A percentile compares a stretch with the other conserved stretches of the same genome.
phyloP scores from a whole-genome alignment of 2,888 invertebrate genomes.

The Tipula helvola region DNA sequence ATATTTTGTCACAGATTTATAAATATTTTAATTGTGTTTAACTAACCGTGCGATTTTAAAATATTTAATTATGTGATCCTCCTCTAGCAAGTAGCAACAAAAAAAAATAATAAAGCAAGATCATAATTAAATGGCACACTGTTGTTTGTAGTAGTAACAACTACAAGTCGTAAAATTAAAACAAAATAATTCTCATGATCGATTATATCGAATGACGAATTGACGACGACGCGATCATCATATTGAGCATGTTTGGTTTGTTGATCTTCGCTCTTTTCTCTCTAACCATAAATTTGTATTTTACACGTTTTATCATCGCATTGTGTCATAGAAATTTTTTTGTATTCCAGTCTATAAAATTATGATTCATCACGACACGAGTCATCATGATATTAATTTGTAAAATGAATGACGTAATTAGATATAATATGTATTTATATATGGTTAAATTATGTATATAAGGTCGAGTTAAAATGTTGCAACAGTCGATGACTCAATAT shows the following conservation, averaged over 20 bases:
- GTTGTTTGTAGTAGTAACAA: no score
- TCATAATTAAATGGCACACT: neutral
- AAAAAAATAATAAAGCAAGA: neutral
- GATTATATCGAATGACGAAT: neutral
- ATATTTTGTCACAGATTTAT: neutral
- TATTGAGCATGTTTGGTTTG: no score
- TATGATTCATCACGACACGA: neutral
- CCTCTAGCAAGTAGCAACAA: neutral
- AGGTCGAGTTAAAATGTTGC: neutral
- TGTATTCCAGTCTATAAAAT: neutral
- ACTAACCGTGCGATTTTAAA: neutral
- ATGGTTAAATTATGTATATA: neutral
- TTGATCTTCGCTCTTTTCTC: neutral
- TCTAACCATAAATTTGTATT: neutral
- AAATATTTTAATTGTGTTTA: neutral
- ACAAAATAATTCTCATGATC: neutral
- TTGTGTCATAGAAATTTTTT: neutral
- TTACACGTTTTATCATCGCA: neutral
- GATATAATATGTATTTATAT: no score
- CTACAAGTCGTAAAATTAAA: neutral
- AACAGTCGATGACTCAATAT: no score
- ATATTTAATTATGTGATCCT: neutral
- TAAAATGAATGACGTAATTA: neutral
- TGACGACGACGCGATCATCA: neutral
- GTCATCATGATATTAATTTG: neutral